phyloP scores from a whole-genome alignment of 2,888 invertebrate species.

The Drosophila niveifrons region DNA sequence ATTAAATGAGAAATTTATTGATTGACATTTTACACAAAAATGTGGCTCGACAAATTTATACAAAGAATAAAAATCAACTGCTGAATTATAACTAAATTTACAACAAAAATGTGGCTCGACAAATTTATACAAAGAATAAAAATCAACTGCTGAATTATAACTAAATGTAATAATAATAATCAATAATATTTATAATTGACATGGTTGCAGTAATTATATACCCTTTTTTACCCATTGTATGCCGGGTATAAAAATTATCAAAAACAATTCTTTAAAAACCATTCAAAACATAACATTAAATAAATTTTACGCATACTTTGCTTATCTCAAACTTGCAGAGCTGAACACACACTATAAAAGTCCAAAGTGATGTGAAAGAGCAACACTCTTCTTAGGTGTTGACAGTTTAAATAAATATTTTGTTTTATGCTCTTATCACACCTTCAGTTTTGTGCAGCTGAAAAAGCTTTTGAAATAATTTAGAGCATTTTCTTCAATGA shows the following conservation, averaged over 20 bases:
- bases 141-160: too few relatives aligned
- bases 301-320: neutral
- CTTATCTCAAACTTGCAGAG: neutral
- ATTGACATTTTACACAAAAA: too few relatives aligned
- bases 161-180: too few relatives aligned
- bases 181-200: neutral
- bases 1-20: neutral
- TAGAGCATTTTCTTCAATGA: neutral
- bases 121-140: too few relatives aligned
- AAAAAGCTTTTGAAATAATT: neutral
- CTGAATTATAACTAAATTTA: too few relatives aligned
- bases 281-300: neutral
- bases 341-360: neutral
- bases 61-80: too few relatives aligned
- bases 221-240: neutral
- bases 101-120: too few relatives aligned
- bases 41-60: too few relatives aligned
- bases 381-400: constrained; percentile 1
- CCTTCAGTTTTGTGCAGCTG: neutral
- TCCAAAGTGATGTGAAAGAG: neutral
- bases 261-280: neutral
- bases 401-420: constrained; percentile 1
- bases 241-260: neutral
- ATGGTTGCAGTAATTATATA: neutral
- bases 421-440: neutral